Evolutionary conservation across 1,140 invertebrate genomes (phyloP), one percentile per base, ranked within the genome.

Genomic region (Eumaeus atala): DNA sequence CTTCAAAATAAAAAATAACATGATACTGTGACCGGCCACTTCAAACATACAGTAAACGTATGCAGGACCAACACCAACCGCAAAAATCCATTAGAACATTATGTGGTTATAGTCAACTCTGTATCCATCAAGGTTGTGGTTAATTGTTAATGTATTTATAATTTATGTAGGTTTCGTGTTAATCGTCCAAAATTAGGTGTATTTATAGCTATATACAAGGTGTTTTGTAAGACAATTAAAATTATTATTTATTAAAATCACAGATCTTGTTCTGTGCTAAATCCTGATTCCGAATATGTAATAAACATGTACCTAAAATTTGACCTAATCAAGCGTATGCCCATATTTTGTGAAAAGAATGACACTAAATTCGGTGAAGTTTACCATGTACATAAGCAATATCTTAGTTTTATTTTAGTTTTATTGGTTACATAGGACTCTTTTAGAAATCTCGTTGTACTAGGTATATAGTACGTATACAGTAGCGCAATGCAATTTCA

Each of bases 61-160:
- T 12, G 14, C 14, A 44, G 14, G 9, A 44, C 12, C 9, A 9
- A 16, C 8, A 14, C 14, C 16, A 16, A 44, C 40, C 40, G 16
- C 40, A 16, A 16, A 14, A 17, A 44, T 44, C 40, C 40, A 42
- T 42, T 42, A 42, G 9, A 7, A 42, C 16, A 44, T 44, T 44
- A 16, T 44, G 7, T 9, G 40, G 17, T 44, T 44, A 12, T 16
- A 16, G 16, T n/a, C n/a, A n/a, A n/a, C n/a, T n/a, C 40, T 16
- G 40, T 16, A 16, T 16, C 12, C 16, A 16, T 16, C 40, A 44
- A 16, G 12, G 40, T 44, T 44, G 9, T 44, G 40, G 40, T 3
- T 16, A 14, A 16, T 16, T 17, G 14, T 14, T 40, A 11, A 17
- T 16, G 40, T 44, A 44, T 44, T 14, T 16, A 44, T 16, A 16